Evolutionary conservation across 1,140 invertebrate species (phyloP).

Genomic region (Andricus grossulariae): DNA sequence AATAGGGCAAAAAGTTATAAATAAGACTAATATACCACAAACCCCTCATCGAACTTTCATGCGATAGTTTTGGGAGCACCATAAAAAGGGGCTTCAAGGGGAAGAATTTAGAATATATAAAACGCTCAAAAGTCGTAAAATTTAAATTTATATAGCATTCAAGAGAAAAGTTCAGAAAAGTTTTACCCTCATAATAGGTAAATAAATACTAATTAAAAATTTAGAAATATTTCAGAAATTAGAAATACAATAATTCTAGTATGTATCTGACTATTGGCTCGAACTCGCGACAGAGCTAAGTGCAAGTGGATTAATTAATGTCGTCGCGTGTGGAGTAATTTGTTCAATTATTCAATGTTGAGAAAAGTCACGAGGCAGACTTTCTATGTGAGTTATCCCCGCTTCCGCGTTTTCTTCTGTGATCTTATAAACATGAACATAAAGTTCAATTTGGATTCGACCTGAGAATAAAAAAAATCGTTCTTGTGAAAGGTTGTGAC

Average conservation of each 20-base stretch:
- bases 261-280: neutral
- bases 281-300: neutral
- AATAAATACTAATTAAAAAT: neutral
- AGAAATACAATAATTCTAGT: neutral
- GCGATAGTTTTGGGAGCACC: too few species aligned
- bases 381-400: neutral
- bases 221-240: neutral
- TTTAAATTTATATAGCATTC: too few species aligned
- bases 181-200: too few species aligned
- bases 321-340: slow-evolving; percentile 15
- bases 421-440: slow-evolving; percentile 12
- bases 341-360: slow-evolving; percentile 15
- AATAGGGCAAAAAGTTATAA: too few species aligned
- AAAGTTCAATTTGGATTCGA: slow-evolving; percentile 25
- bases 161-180: too few species aligned
- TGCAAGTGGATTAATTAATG: slow-evolving; percentile 8
- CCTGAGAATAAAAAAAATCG: slow-evolving; percentile 14
- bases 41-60: too few species aligned
- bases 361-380: slow-evolving; percentile 8
- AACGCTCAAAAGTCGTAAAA: too few species aligned
- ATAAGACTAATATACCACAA: too few species aligned
- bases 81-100: too few species aligned
- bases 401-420: neutral
- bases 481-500: slow-evolving; percentile 10
- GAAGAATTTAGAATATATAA: too few species aligned